These are phyloP conservation scores for Dicentrarchus labrax DNA, from an alignment of 2,113 vertebrate species.

Conservation along the genomic window DNA sequence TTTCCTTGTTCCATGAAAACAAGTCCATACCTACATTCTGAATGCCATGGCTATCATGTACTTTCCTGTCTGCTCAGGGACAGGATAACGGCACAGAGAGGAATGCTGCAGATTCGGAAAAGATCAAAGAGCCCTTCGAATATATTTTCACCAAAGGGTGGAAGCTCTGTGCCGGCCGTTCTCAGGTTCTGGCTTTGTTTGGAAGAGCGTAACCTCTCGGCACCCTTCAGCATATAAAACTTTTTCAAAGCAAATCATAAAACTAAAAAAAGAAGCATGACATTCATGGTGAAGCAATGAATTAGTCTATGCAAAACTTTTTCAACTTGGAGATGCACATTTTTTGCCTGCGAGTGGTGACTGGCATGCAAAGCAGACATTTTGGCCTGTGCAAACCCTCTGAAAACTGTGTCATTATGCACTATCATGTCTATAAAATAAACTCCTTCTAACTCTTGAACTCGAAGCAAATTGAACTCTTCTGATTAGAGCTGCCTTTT, in stretches of 20 bases:
- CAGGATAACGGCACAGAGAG: constrained; percentile 27
- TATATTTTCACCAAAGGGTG: constrained; percentile 6
- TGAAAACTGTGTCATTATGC: not conserved
- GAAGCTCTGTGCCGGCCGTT: not conserved
- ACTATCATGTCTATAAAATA: not conserved
- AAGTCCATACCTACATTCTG: constrained; percentile 49
- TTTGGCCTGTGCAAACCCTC: not conserved
- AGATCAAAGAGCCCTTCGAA: constrained; percentile 38
- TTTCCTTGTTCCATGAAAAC: constrained; percentile 74
- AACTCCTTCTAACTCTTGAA: constrained; percentile 22
- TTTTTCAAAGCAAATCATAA: constrained; percentile 32
- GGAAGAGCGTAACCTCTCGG: not conserved
- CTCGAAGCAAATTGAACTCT: not conserved
- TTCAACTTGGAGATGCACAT: not conserved
- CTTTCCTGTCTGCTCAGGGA: constrained; percentile 36
- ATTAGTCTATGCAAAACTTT: not conserved
- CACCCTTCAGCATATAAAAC: not conserved
- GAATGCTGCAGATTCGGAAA: constrained; percentile 30
- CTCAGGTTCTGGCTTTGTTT: constrained; percentile 6
- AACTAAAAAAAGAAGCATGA: constrained; percentile 17
- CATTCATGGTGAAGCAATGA: not conserved
- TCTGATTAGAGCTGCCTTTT: constrained; percentile 33
- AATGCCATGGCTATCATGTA: constrained; percentile 19
- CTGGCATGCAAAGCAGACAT: not conserved
- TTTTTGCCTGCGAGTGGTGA: not conserved